Evolutionary conservation across 2,888 invertebrate genomes (phyloP).

Genomic region (Carpatolechia fugitivella): DNA sequence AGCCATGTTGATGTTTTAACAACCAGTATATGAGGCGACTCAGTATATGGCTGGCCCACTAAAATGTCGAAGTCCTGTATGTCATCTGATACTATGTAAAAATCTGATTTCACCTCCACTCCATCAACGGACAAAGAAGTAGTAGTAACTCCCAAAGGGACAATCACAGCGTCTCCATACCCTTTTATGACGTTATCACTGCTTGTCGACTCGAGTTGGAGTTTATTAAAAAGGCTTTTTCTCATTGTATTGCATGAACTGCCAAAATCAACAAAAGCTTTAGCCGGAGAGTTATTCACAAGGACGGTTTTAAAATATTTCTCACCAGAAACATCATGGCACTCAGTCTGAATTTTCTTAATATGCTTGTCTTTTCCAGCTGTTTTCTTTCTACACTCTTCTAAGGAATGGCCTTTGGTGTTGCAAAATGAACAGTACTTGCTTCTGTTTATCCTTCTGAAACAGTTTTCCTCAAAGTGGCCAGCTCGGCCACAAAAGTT

Average conservation of each 20-base stretch:
- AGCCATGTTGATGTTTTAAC: slow-evolving; percentile 19
- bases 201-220: background rate
- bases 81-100: slow-evolving; percentile 17
- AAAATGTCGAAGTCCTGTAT: background rate
- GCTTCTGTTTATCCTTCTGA: background rate
- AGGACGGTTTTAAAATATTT: slow-evolving; percentile 20
- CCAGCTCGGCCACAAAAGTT: background rate
- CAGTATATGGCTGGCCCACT: slow-evolving; percentile 18
- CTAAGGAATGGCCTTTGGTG: background rate
- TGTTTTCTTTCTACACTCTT: background rate
- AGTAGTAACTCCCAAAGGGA: slow-evolving; percentile 11
- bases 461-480: background rate
- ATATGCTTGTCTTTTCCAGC: background rate
- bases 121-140: slow-evolving; percentile 18
- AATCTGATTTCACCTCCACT: slow-evolving; percentile 15
- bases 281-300: slow-evolving; percentile 8
- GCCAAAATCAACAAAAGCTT: slow-evolving; percentile 22
- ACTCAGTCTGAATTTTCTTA: slow-evolving; percentile 8
- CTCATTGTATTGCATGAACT: slow-evolving; percentile 19
- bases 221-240: background rate
- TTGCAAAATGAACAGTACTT: background rate
- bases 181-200: slow-evolving; percentile 10
- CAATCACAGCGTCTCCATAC: slow-evolving; percentile 16
- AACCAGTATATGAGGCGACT: slow-evolving; percentile 16
- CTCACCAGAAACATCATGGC: slow-evolving; percentile 4